Evolutionary conservation across 2,888 invertebrate genomes (phyloP), one percentile per base, ranked within the genome.

Genomic region (Iphiclides podalirius): DNA sequence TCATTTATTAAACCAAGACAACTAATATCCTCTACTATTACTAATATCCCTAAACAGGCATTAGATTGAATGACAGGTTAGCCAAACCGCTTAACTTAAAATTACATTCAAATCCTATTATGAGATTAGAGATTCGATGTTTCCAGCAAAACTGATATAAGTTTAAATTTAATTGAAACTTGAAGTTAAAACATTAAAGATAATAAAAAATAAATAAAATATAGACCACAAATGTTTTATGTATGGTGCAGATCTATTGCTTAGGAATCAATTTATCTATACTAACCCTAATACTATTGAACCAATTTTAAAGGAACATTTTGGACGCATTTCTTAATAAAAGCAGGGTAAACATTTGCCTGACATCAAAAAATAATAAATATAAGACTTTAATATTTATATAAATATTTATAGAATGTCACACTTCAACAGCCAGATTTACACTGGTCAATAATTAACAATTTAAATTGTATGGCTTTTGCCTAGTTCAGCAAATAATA

Each of bases 341-440:
- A 80, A 76, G 77, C 86, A 85, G 85, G 85, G 85, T 85, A 84
- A 75, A 70, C 56, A 66, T 70, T 75, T 81, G 85, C 86, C 82
- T 84, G 78, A 72, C 75, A 72, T 70, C 75, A 70, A 69, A 31
- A 64, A 66, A 67, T 70, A 71, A 69, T 75, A 71, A 70, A 67
- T 74, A 68, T 73, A 77, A 75, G 73, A 63, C 65, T 60, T 68
- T 70, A 70, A 69, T 70, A 66, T 58, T 66, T 63, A 48, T 60
- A 54, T 61, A 59, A 54, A 60, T 49, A 53, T 49, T 49, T 49
- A 44, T 44, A 49, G 47, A 47, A 47, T 36, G 43, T 52, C 46
- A 47, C 47, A 28, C 38, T 39, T 39, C 53, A 51, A 50, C 45
- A 38, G 40, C 61, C 60, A 60, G 60, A 48, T 58, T 54, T 62